A percentile compares a stretch with the other conserved stretches of the same genome.
phyloP scores from a whole-genome alignment of 2,797 vertebrate species.

The Urocyon cinereoargenteus region DNA sequence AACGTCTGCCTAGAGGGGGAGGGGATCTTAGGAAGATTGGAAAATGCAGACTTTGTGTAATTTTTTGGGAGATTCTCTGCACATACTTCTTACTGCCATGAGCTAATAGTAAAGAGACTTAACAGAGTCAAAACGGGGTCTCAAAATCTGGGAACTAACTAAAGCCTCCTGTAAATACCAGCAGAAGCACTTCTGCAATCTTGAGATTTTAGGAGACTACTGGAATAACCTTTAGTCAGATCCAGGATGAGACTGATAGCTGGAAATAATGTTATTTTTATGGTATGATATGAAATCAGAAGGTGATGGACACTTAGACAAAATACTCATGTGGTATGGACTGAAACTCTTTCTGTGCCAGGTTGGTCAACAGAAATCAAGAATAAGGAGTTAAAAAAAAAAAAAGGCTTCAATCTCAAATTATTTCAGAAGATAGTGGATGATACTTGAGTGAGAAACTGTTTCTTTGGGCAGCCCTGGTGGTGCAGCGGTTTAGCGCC shows the following conservation, averaged over 20 bases:
- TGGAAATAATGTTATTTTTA: neutral
- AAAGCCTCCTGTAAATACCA: neutral
- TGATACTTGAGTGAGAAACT: conserved; percentile 47
- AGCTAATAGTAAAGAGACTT: neutral
- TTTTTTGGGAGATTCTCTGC: neutral
- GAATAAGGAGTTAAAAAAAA: neutral
- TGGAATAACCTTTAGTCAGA: neutral
- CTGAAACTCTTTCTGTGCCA: neutral
- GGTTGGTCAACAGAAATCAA: neutral
- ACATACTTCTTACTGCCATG: neutral
- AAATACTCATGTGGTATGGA: conserved; percentile 34
- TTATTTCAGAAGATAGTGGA: conserved; percentile 51
- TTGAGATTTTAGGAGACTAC: neutral
- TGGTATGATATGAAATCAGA: neutral
- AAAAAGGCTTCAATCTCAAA: conserved; percentile 25
- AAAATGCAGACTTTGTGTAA: neutral
- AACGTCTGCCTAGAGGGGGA: neutral
- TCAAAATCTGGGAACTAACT: neutral
- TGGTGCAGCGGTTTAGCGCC: too few species aligned
- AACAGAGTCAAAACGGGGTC: neutral
- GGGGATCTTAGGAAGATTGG: neutral
- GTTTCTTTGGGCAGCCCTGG: neutral
- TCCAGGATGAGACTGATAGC: neutral
- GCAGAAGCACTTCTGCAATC: neutral
- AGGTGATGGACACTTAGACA: neutral